These are phyloP conservation scores for Plebejus argus DNA, from an alignment of 2,888 invertebrate genomes.

Conservation along the genomic window DNA sequence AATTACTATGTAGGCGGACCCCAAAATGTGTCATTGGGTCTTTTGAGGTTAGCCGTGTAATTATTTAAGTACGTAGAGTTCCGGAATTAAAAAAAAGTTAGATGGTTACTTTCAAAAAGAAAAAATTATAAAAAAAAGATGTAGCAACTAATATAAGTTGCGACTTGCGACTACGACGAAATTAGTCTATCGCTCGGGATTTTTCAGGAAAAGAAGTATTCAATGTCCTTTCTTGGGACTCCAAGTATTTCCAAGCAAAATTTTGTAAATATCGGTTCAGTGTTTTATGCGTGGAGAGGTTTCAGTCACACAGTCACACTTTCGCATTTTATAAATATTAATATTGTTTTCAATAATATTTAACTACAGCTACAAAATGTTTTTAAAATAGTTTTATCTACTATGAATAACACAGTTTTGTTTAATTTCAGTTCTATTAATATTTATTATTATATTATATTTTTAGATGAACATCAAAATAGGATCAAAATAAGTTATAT, in stretches of 20 bases:
- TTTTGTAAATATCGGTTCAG: not conserved
- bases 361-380: too few relatives aligned
- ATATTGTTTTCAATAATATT: too few relatives aligned
- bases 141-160: not conserved
- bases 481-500: too few relatives aligned
- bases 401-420: too few relatives aligned
- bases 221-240: too few relatives aligned
- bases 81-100: not conserved
- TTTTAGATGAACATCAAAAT: not conserved
- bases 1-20: constrained; percentile 51
- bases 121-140: not conserved
- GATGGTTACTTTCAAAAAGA: not conserved
- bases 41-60: constrained; percentile 10
- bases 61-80: constrained; percentile 8
- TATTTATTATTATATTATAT: not conserved
- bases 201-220: too few relatives aligned
- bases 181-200: not conserved
- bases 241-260: too few relatives aligned
- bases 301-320: too few relatives aligned
- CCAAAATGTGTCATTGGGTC: constrained; percentile 16
- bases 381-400: too few relatives aligned
- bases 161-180: not conserved
- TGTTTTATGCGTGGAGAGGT: not conserved
- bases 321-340: too few relatives aligned
- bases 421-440: too few relatives aligned